These are phyloP conservation scores for Vesta saturnalis DNA, from an alignment of 2,888 invertebrate species.

Conservation along the genomic window DNA sequence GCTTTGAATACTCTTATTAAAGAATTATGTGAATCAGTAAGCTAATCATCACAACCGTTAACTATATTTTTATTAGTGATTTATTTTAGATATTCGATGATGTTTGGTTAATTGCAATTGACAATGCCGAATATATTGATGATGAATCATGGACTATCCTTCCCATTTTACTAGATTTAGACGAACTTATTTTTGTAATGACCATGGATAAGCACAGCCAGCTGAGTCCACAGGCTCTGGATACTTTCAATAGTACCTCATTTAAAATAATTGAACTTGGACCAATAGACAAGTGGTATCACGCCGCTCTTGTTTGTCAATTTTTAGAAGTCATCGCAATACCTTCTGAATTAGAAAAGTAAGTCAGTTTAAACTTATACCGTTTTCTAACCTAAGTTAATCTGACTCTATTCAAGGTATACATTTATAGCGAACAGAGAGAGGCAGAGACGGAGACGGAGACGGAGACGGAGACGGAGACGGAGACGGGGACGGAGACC, in stretches of 20 bases:
- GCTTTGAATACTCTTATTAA: constrained; percentile 59
- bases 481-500: too few species aligned
- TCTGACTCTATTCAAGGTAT: too few species aligned
- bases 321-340: constrained; percentile 70
- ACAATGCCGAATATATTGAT: constrained; percentile 70
- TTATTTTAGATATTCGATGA: constrained; percentile 41
- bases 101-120: constrained; percentile 65
- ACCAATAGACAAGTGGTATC: constrained; percentile 69
- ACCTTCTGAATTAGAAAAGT: constrained; percentile 73
- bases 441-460: too few species aligned
- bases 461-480: too few species aligned
- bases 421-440: too few species aligned
- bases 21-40: constrained; percentile 60
- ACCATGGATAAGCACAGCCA: constrained; percentile 45
- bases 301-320: constrained; percentile 71
- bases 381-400: too few species aligned
- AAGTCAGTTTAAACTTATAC: too few species aligned
- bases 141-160: constrained; percentile 66
- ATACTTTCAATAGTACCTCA: constrained; percentile 47
- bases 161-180: constrained; percentile 61
- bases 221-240: constrained; percentile 25
- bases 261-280: constrained; percentile 59
- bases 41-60: constrained; percentile 17
- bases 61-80: not conserved
- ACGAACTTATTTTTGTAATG: constrained; percentile 61